Conservation (phyloP, 2,888 invertebrate genomes). For the Apeira syringaria region DNA sequence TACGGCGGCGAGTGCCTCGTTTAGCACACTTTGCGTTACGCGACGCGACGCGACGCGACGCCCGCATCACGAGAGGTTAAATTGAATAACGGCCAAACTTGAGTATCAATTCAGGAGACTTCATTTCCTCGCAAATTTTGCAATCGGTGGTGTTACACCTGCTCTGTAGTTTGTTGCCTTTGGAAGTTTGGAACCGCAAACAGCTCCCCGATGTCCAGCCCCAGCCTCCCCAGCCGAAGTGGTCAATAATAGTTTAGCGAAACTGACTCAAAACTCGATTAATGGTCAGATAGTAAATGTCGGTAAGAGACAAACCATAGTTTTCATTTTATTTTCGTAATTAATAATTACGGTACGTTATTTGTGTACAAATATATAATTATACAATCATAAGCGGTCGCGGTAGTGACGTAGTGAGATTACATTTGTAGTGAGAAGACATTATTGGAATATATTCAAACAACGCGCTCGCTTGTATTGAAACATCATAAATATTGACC, state of each 20-base stretch:
- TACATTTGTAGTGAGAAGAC: too few relatives aligned
- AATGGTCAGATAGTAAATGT: conserved; percentile 4
- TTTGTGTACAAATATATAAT: too few relatives aligned
- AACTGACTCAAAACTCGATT: conserved; percentile 12
- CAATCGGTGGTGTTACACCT: conserved; percentile 19
- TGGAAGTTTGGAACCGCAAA: conserved; percentile 65
- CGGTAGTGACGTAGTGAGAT: too few relatives aligned
- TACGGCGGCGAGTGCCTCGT: conserved; percentile 57
- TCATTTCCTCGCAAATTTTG: conserved; percentile 10
- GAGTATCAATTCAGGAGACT: conserved; percentile 16
- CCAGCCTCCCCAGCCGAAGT: conserved; percentile 9
- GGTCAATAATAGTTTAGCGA: conserved; percentile 7
- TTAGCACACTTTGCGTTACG: conserved; percentile 60
- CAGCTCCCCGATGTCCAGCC: conserved; percentile 37
- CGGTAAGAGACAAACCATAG: too few relatives aligned
- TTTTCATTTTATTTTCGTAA: too few relatives aligned
- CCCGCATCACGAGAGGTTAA: conserved; percentile 74
- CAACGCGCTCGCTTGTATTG: too few relatives aligned
- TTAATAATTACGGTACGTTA: too few relatives aligned
- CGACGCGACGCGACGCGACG: conserved; percentile 59
- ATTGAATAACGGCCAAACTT: conserved; percentile 78
- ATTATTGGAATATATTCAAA: too few relatives aligned
- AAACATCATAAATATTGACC: too few relatives aligned
- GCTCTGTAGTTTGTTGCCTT: conserved; percentile 40
- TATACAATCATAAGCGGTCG: too few relatives aligned